Evolutionary conservation across 2,888 invertebrate genomes (phyloP).

Genomic region (Steinernema hermaphroditum): DNA sequence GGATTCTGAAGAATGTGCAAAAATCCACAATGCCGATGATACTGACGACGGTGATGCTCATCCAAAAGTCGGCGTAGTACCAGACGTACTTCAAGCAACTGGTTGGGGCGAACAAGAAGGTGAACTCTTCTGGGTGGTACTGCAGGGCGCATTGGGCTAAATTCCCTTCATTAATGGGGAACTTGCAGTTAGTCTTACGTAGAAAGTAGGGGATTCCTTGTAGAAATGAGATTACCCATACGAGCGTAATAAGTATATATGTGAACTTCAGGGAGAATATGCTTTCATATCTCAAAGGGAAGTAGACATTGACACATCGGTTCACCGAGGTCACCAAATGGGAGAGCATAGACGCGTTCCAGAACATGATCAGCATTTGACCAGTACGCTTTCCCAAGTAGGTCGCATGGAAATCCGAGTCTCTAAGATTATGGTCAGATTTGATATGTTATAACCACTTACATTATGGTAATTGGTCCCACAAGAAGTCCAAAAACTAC

Average conservation of each 20-base stretch:
- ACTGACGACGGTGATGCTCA: not conserved
- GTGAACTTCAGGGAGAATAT: not conserved
- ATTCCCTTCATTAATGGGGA: not conserved
- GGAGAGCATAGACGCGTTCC: not conserved
- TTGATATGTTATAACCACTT: not conserved
- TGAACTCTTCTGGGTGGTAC: not conserved
- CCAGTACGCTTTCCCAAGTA: not conserved
- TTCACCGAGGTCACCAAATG: not conserved
- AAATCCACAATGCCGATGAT: not conserved
- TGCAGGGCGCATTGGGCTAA: not conserved
- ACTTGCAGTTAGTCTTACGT: not conserved
- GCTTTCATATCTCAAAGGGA: not conserved
- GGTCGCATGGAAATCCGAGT: not conserved
- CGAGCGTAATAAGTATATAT: not conserved
- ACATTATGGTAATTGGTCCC: not conserved
- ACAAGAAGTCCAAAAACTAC: not conserved
- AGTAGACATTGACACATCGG: not conserved
- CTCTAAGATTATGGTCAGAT: not conserved
- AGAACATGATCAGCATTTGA: not conserved
- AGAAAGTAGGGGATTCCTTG: not conserved
- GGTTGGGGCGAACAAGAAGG: not conserved
- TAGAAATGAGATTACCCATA: not conserved
- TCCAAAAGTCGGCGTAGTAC: not conserved
- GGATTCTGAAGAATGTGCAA: not conserved
- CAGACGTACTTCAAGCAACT: not conserved